Percentiles rank a stretch among this genome's conserved stretches.
Evolutionary conservation across 1,140 invertebrate species (phyloP).

Genomic region (Drosophila auraria): DNA sequence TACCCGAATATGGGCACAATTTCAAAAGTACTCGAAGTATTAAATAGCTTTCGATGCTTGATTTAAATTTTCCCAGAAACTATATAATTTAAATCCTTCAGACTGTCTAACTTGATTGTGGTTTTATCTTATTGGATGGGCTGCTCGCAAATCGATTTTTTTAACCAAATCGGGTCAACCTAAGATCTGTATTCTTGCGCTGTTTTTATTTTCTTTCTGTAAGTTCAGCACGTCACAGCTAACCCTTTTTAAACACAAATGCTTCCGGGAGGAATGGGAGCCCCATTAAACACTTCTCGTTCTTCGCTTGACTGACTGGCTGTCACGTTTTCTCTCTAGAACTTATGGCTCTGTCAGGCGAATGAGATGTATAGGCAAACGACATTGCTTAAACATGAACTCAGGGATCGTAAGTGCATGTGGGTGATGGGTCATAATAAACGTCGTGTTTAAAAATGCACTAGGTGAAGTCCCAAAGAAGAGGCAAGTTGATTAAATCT

Average conservation of each 20-base stretch:
- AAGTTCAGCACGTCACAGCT: constrained; percentile 10
- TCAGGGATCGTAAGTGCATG: background rate
- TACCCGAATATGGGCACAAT: background rate
- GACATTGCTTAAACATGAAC: constrained; percentile 46
- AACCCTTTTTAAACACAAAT: constrained; percentile 59
- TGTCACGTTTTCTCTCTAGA: constrained; percentile 28
- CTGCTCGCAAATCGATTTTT: background rate
- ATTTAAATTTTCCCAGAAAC: background rate
- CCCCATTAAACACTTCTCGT: constrained; percentile 24
- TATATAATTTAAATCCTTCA: background rate
- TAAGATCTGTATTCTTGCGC: background rate
- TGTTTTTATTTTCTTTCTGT: background rate
- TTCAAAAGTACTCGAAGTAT: background rate
- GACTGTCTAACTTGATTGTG: background rate
- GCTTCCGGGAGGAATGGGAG: constrained; percentile 14
- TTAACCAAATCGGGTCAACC: constrained; percentile 17
- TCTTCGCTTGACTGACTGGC: constrained; percentile 21
- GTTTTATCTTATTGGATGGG: background rate
- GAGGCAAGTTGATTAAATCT: background rate
- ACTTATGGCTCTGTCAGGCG: constrained; percentile 39
- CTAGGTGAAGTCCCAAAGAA: constrained; percentile 21
- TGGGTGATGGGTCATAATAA: constrained; percentile 16
- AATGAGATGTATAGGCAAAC: constrained; percentile 61
- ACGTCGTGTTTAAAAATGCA: constrained; percentile 58
- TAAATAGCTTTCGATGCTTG: too few relatives aligned